phyloP scores from a whole-genome alignment of 64 coral and sea anemone genomes.

The Stichodactyla helianthus region DNA sequence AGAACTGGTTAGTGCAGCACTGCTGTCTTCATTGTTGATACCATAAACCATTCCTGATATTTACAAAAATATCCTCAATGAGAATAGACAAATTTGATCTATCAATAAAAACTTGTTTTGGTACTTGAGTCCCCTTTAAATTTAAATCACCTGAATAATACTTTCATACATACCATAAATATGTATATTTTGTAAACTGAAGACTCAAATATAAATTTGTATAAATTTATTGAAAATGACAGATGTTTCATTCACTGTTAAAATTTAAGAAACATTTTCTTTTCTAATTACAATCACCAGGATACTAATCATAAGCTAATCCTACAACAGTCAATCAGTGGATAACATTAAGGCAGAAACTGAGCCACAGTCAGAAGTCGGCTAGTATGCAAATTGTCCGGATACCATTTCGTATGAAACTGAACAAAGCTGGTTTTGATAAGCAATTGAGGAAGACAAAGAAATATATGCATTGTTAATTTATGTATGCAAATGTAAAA shows the following conservation, averaged over 20 bases:
- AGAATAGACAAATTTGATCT: no score
- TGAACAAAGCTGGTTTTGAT: no score
- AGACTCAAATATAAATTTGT: no score
- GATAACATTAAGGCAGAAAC: background rate
- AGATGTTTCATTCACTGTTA: no score
- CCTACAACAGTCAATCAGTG: background rate
- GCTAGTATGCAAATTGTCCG: background rate
- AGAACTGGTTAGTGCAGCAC: background rate
- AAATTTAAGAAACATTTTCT: no score
- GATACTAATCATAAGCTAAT: background rate
- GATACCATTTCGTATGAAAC: no score
- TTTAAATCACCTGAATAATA: no score
- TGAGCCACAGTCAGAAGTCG: background rate
- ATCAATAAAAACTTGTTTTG: no score
- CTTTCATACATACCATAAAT: no score
- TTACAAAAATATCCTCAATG: background rate
- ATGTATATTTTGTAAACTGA: no score
- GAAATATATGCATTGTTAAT: background rate
- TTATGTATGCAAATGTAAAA: background rate
- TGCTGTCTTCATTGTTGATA: background rate
- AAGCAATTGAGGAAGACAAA: background rate
- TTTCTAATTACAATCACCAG: background rate
- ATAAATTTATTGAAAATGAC: no score
- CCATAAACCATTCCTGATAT: conserved; percentile 2
- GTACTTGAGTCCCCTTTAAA: no score